Evolutionary conservation across 2,888 invertebrate species (phyloP), one percentile per base, ranked within the genome.

Genomic region (Entomobrya multifasciata): DNA sequence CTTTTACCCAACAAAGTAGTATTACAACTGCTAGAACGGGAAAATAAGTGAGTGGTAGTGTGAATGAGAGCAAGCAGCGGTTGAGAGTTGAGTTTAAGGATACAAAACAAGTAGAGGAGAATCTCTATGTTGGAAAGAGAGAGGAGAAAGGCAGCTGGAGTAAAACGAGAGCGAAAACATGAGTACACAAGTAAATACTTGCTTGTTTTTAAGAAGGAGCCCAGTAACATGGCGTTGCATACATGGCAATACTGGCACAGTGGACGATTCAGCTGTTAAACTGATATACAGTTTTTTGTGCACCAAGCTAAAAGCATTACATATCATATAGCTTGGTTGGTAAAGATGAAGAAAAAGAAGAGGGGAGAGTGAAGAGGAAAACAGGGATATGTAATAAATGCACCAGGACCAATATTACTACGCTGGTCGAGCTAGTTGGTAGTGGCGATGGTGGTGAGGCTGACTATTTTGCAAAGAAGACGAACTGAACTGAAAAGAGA

Each of bases 101-200:
- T n/a, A 72, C n/a, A n/a, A 36, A 65, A 11, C 3, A 11, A 65
- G 44, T n/a, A 36, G 22, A 74, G 22, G 25, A 27, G 77, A 78
- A 25, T 62, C 77, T 60, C 60, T 60, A 60, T n/a, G 60, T 60
- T 60, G 77, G 57, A 78, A 72, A 30, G 65, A 65, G 49, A 41
- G 44, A 41, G 25, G 84, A 67, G 84, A 85, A 78, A 85, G 79
- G 85, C 85, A 85, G 78, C 85, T 85, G 85, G 85, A 77, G 78
- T 17, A 84, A 84, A 83, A 83, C 83, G 83, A 76, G 82, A 82
- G 41, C 30, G 70, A 78, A 85, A 85, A 78, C 85, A 85, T 22
- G 65, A 78, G 77, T 60, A 72, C 60, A 82, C 36, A 65, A 55
- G 70, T 20, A 83, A 65, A 76, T 55, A 70, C 70, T 41, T 67